Evolutionary conservation across 1,140 invertebrate species (phyloP).

Genomic region (Berghia stephanieae): DNA sequence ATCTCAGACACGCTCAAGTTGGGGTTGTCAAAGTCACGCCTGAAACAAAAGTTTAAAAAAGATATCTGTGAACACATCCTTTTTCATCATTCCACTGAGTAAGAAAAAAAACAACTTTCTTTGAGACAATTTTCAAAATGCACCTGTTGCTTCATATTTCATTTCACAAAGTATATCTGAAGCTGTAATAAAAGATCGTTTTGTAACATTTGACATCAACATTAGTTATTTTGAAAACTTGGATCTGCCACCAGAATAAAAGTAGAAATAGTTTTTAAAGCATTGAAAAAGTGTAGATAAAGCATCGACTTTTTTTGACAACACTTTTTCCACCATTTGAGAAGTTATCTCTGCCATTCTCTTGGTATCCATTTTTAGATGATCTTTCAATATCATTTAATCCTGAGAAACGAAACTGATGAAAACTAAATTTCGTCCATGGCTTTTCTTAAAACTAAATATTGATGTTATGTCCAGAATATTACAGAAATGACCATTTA

Average conservation of each 20-base stretch:
- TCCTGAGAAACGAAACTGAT: neutral
- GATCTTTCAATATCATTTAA: neutral
- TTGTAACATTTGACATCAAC: too few relatives aligned
- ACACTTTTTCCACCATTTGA: too few relatives aligned
- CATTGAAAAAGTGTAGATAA: too few relatives aligned
- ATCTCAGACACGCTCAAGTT: slow-evolving; percentile 77
- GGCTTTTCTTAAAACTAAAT: neutral
- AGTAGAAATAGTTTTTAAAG: too few relatives aligned
- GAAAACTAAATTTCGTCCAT: too few relatives aligned
- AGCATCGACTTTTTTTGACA: too few relatives aligned
- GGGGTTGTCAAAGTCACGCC: slow-evolving; percentile 67
- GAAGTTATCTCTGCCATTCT: too few relatives aligned
- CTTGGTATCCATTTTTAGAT: too few relatives aligned
- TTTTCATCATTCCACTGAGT: neutral
- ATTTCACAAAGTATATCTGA: neutral
- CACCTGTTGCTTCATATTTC: neutral
- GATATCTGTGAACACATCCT: too few relatives aligned
- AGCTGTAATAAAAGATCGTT: too few relatives aligned
- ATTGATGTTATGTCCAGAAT: neutral
- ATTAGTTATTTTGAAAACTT: too few relatives aligned
- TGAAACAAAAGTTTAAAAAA: slow-evolving; percentile 49
- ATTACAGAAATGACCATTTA: neutral
- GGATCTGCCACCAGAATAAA: too few relatives aligned
- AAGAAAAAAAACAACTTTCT: neutral
- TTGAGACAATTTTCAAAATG: neutral